Evolutionary conservation across 2,797 vertebrate species (phyloP).

Genomic region (Columba guinea): DNA sequence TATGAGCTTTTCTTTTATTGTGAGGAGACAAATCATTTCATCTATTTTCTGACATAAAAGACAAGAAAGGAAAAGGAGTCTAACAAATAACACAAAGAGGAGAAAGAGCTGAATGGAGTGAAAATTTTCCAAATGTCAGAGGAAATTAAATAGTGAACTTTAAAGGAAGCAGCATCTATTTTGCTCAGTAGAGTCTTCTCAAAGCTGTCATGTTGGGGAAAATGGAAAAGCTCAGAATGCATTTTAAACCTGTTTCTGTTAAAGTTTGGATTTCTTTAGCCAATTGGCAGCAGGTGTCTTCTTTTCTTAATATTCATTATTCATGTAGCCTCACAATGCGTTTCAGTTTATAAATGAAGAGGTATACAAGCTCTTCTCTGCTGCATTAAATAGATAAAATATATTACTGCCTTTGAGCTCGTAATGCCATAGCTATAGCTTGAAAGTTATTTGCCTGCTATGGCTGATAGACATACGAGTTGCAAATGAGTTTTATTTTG

Average conservation of each 20-base stretch:
- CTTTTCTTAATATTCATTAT: conserved; percentile 48
- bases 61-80: neutral
- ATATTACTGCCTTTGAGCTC: neutral
- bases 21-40: conserved; percentile 43
- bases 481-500: conserved; percentile 41
- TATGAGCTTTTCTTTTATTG: conserved; percentile 27
- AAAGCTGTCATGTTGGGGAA: conserved; percentile 26
- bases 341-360: conserved; percentile 25
- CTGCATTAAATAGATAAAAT: conserved; percentile 29
- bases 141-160: conserved; percentile 43
- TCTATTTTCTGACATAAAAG: conserved; percentile 50
- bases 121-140: conserved; percentile 43
- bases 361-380: neutral
- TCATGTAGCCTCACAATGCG: conserved; percentile 10
- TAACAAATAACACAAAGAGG: conserved; percentile 28
- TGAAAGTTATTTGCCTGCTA: neutral
- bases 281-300: conserved; percentile 25
- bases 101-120: conserved; percentile 16
- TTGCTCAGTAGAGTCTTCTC: neutral
- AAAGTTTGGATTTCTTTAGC: conserved; percentile 22
- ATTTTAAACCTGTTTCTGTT: conserved; percentile 33
- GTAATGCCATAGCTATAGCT: neutral
- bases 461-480: neutral
- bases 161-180: conserved; percentile 3
- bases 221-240: conserved; percentile 15